Percentiles rank a stretch among this genome's conserved stretches.
Evolutionary conservation across 2,113 vertebrate genomes (phyloP).

Genomic region (Ophthalmolycus amberensis): DNA sequence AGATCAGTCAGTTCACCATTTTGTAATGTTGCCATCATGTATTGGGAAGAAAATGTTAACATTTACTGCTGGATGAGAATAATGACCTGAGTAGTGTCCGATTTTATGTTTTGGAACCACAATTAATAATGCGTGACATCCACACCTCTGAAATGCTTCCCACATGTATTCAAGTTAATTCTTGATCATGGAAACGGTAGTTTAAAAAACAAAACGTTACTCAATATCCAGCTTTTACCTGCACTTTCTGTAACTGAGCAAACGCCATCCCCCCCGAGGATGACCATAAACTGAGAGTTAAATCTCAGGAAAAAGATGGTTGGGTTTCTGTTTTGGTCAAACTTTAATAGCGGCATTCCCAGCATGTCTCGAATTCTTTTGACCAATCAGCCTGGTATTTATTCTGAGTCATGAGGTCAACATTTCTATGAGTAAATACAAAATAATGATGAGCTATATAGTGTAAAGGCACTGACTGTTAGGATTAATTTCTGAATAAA

Average conservation of each 20-base stretch:
- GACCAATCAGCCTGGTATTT: background rate
- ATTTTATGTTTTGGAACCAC: background rate
- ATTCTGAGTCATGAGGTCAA: background rate
- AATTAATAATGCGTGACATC: background rate
- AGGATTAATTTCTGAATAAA: background rate
- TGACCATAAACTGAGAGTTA: no score
- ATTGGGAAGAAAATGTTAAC: background rate
- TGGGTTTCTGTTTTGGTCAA: background rate
- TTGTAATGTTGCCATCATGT: background rate
- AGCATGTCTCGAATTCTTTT: background rate
- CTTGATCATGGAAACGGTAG: no score
- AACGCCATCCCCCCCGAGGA: no score
- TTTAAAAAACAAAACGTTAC: background rate
- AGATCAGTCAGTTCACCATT: background rate
- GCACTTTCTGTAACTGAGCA: background rate
- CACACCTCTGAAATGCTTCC: background rate
- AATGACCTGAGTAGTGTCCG: background rate
- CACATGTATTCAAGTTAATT: background rate
- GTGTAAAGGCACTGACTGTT: background rate
- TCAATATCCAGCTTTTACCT: background rate
- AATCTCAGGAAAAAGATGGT: no score
- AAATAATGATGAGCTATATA: background rate
- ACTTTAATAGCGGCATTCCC: background rate
- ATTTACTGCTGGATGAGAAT: background rate
- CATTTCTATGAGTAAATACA: background rate